Evolutionary conservation across 2,888 invertebrate genomes (phyloP).

Genomic region (Tachina fera): DNA sequence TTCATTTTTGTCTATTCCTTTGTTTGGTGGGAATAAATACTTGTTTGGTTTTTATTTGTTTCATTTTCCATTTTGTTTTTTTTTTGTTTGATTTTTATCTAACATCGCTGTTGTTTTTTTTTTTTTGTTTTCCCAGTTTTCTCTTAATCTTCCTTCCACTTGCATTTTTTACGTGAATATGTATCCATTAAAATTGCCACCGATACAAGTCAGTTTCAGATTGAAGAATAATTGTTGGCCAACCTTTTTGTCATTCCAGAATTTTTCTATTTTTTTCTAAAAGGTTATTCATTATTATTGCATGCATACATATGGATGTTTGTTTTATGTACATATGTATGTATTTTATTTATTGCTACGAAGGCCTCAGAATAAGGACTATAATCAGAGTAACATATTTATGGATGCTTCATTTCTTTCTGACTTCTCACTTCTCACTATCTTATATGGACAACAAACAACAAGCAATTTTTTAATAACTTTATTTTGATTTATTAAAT

Average conservation of each 20-base stretch:
- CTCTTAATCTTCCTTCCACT: slow-evolving; percentile 43
- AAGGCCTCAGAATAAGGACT: background rate
- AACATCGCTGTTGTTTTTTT: slow-evolving; percentile 5
- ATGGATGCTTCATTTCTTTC: no score
- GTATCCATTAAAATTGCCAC: slow-evolving; percentile 58
- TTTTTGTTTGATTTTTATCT: slow-evolving; percentile 39
- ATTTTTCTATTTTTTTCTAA: slow-evolving; percentile 22
- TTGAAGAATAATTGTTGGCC: slow-evolving; percentile 61
- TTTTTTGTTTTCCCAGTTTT: slow-evolving; percentile 35
- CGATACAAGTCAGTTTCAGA: slow-evolving; percentile 35
- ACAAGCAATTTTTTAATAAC: no score
- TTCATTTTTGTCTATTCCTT: background rate
- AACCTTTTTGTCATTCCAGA: slow-evolving; percentile 66
- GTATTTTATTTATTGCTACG: slow-evolving; percentile 16
- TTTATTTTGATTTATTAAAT: no score
- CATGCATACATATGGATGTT: no score
- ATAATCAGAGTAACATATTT: background rate
- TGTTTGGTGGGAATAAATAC: slow-evolving; percentile 52
- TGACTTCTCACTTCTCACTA: no score
- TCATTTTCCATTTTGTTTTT: slow-evolving; percentile 33
- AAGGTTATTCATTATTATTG: slow-evolving; percentile 15
- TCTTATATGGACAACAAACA: no score
- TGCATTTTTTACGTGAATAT: slow-evolving; percentile 17
- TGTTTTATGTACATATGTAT: no score
- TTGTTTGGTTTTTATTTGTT: slow-evolving; percentile 36